Percentiles rank a stretch among this genome's conserved stretches.
Conservation (phyloP, 1,140 invertebrate species). For the Zaprionus inermis region DNA sequence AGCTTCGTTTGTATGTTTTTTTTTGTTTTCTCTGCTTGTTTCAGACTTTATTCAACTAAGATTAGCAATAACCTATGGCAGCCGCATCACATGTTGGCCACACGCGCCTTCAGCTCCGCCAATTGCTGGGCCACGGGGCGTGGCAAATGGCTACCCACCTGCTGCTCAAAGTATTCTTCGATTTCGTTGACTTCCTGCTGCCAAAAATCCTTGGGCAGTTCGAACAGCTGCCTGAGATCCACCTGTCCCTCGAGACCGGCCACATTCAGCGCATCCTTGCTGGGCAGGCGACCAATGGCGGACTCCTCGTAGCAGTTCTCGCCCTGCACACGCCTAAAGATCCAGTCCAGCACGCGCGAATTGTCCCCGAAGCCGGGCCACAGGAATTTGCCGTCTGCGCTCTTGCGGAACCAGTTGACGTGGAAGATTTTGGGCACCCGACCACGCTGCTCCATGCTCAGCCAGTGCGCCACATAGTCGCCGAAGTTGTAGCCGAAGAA, state of each 20-base stretch:
- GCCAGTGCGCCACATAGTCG: slow-evolving; percentile 95
- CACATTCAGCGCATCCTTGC: slow-evolving; percentile 87
- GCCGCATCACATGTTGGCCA: slow-evolving; percentile 84
- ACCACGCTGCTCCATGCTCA: slow-evolving; percentile 88
- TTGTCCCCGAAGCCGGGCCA: slow-evolving; percentile 98
- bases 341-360: slow-evolving; percentile 94
- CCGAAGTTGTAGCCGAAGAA: slow-evolving; percentile 99
- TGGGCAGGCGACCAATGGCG: slow-evolving; percentile 91
- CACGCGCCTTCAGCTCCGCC: slow-evolving; percentile 88
- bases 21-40: slow-evolving; percentile 26
- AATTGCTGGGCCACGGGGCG: slow-evolving; percentile 90
- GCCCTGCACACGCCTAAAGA: slow-evolving; percentile 90
- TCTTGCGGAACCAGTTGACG: slow-evolving; percentile 97
- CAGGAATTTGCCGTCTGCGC: slow-evolving; percentile 90
- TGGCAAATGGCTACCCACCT: slow-evolving; percentile 95
- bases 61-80: slow-evolving; percentile 76
- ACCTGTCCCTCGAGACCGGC: slow-evolving; percentile 88
- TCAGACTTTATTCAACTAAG: slow-evolving; percentile 69
- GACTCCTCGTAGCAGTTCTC: slow-evolving; percentile 89
- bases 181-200: slow-evolving; percentile 92
- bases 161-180: slow-evolving; percentile 94
- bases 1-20: slow-evolving; percentile 19
- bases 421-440: slow-evolving; percentile 94
- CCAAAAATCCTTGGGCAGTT: slow-evolving; percentile 96
- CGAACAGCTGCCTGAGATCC: slow-evolving; percentile 91